Percentiles rank a stretch among this genome's conserved stretches.
These are phyloP conservation scores for Ostrea denselamellosa DNA, from an alignment of 1,140 invertebrate species.

Conservation along the genomic window DNA sequence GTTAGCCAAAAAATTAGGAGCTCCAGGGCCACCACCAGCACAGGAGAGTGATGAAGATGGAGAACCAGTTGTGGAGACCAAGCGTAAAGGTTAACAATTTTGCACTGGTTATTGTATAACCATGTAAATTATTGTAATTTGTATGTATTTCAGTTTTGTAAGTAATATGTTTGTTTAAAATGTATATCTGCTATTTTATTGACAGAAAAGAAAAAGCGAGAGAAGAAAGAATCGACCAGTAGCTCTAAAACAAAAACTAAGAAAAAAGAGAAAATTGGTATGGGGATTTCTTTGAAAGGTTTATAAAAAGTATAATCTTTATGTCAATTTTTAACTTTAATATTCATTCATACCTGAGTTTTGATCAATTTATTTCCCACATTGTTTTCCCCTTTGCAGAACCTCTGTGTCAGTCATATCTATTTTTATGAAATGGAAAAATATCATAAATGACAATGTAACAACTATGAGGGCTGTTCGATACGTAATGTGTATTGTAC, in stretches of 20 bases:
- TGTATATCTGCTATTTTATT: not conserved
- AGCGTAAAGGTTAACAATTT: not conserved
- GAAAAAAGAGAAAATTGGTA: slow-evolving; percentile 15
- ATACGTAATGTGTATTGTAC: too few relatives aligned
- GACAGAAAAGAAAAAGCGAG: slow-evolving; percentile 21
- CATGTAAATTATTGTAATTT: not conserved
- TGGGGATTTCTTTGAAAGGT: not conserved
- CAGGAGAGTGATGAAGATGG: slow-evolving; percentile 40
- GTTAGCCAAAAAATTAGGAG: slow-evolving; percentile 44
- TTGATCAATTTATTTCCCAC: too few relatives aligned
- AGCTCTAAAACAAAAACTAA: slow-evolving; percentile 24
- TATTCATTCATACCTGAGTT: too few relatives aligned
- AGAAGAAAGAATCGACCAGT: slow-evolving; percentile 31
- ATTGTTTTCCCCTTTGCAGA: too few relatives aligned
- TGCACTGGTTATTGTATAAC: not conserved
- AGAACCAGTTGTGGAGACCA: slow-evolving; percentile 16
- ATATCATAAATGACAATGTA: too few relatives aligned
- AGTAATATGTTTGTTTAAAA: not conserved
- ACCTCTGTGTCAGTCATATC: too few relatives aligned
- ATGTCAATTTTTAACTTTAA: too few relatives aligned
- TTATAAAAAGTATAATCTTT: not conserved
- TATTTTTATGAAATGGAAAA: too few relatives aligned
- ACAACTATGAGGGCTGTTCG: too few relatives aligned
- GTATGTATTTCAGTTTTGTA: not conserved
- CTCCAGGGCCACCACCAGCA: not conserved